Evolutionary conservation across 2,797 vertebrate genomes (phyloP).

Genomic region (Gambusia yucatana): DNA sequence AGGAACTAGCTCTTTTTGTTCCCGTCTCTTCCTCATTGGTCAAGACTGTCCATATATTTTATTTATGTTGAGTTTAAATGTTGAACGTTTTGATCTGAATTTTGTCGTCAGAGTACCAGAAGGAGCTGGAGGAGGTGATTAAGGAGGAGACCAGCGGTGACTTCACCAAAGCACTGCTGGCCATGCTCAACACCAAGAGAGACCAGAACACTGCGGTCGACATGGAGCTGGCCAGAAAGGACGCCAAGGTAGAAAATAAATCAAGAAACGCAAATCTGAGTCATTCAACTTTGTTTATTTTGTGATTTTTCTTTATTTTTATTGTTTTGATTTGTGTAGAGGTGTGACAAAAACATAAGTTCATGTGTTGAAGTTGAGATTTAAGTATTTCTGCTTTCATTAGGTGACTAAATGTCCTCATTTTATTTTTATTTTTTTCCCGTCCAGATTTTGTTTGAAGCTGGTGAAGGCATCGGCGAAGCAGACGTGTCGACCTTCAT

Average conservation of each 20-base stretch:
- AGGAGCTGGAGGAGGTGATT: constrained; percentile 86
- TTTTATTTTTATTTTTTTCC: neutral
- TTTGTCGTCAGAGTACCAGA: constrained; percentile 73
- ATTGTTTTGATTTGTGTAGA: too few species aligned
- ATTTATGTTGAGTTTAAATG: neutral
- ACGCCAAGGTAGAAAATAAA: constrained; percentile 82
- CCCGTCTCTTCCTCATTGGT: too few species aligned
- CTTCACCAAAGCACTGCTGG: constrained; percentile 83
- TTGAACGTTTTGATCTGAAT: neutral
- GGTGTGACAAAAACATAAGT: neutral
- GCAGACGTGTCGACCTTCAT: constrained; percentile 78
- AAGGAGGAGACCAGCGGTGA: constrained; percentile 85
- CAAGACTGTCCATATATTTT: too few species aligned
- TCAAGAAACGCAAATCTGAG: too few species aligned
- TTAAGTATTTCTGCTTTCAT: neutral
- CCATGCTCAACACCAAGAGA: constrained; percentile 83
- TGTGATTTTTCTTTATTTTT: too few species aligned
- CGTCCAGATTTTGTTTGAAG: constrained; percentile 86
- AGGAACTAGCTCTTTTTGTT: too few species aligned
- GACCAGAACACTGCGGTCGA: constrained; percentile 78
- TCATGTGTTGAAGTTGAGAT: neutral
- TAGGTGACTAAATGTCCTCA: neutral
- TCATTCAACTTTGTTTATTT: too few species aligned
- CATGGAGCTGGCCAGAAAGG: constrained; percentile 79
- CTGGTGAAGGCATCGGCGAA: constrained; percentile 83